Conservation (phyloP, 2,888 invertebrate genomes). For the Daptonema setosum region DNA sequence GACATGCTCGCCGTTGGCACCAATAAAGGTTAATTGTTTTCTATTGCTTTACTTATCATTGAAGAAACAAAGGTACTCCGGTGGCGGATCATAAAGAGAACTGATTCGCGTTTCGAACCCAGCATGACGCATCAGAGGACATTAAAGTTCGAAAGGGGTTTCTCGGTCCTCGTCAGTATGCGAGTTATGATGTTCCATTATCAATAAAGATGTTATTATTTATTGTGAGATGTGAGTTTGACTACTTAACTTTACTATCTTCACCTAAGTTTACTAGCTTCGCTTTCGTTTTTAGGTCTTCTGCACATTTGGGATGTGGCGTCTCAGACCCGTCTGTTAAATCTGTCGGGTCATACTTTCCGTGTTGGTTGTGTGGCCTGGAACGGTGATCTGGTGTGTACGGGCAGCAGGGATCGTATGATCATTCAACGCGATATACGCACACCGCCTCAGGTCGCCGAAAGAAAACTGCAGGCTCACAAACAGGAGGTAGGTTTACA, state of each 20-base stretch:
- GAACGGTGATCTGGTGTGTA: slow-evolving; percentile 32
- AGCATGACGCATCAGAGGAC: too few species aligned
- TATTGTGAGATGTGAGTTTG: too few species aligned
- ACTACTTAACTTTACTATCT: too few species aligned
- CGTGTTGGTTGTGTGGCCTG: slow-evolving; percentile 25
- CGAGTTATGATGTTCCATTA: too few species aligned
- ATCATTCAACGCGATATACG: slow-evolving; percentile 83
- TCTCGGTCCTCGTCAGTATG: too few species aligned
- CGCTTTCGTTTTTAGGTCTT: too few species aligned
- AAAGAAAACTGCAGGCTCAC: slow-evolving; percentile 64
- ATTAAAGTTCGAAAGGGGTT: too few species aligned
- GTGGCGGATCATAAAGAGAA: too few species aligned
- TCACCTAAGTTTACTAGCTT: too few species aligned
- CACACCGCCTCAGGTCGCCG: slow-evolving; percentile 43
- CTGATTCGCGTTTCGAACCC: too few species aligned
- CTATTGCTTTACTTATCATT: neutral
- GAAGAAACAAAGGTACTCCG: too few species aligned
- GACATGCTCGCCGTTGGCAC: slow-evolving; percentile 92
- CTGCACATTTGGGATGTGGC: slow-evolving; percentile 96
- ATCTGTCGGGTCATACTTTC: slow-evolving; percentile 17
- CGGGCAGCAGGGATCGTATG: slow-evolving; percentile 75
- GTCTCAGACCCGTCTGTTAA: slow-evolving; percentile 58
- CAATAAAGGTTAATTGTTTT: slow-evolving; percentile 46
- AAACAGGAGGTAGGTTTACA: slow-evolving; percentile 69
- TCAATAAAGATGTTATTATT: too few species aligned